Conservation (phyloP, 2,888 invertebrate species). For the Apamea anceps region DNA sequence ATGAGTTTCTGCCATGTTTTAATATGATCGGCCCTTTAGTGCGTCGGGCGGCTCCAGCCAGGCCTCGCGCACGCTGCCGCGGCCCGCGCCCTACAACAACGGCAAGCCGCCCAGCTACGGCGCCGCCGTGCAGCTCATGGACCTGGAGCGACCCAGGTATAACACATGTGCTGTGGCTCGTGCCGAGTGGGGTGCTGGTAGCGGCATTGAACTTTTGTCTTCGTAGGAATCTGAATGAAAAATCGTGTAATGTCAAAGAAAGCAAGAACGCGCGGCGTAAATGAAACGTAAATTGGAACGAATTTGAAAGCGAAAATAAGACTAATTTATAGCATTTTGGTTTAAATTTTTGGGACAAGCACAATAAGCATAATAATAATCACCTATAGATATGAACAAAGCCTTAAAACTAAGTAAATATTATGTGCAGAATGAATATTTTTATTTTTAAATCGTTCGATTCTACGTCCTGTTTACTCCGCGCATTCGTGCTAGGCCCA, state of each 20-base stretch:
- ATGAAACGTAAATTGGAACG: neutral
- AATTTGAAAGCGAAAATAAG: no score
- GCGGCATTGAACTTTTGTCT: neutral
- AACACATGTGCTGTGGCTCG: neutral
- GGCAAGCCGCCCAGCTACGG: slow-evolving; percentile 90
- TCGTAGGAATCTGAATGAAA: neutral
- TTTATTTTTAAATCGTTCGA: no score
- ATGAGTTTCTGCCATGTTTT: no score
- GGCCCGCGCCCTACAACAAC: slow-evolving; percentile 92
- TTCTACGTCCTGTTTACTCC: no score
- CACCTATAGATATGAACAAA: neutral
- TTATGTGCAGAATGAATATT: no score
- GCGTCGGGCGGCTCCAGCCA: slow-evolving; percentile 86
- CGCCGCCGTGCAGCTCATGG: slow-evolving; percentile 91
- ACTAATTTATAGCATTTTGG: neutral
- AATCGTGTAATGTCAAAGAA: neutral
- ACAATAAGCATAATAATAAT: neutral
- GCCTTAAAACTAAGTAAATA: neutral
- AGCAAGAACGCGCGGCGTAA: neutral
- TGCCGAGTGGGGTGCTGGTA: neutral
- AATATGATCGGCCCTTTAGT: no score
- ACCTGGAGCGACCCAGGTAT: slow-evolving; percentile 82
- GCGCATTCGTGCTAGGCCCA: no score
- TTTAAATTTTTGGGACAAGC: neutral
- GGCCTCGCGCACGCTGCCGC: slow-evolving; percentile 87